Evolutionary conservation across 2,797 vertebrate species (phyloP).

Genomic region (Tinamus major): DNA sequence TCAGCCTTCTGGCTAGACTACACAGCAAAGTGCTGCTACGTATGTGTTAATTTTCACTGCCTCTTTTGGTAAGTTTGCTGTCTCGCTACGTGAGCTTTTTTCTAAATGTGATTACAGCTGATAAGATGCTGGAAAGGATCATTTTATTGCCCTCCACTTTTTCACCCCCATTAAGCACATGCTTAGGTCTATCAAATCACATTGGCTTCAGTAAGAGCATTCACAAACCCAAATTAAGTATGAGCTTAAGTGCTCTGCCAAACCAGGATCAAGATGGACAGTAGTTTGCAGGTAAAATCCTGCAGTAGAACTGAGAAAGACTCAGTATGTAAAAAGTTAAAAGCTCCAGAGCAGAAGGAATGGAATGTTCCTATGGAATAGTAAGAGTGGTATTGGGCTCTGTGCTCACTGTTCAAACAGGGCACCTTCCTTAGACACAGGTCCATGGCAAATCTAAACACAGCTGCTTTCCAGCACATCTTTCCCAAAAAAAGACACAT

Average conservation of each 20-base stretch:
- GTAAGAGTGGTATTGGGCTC: not conserved
- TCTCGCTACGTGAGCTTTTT: not conserved
- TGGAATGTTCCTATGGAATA: not conserved
- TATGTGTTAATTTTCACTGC: not conserved
- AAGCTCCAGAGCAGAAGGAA: not conserved
- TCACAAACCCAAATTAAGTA: not conserved
- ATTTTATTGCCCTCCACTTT: not conserved
- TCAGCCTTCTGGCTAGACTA: not conserved
- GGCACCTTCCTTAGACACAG: not conserved
- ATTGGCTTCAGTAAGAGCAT: not conserved
- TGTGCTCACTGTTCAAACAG: not conserved
- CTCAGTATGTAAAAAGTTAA: not conserved
- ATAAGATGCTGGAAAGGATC: not conserved
- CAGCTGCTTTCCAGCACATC: not conserved
- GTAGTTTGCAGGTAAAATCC: not conserved
- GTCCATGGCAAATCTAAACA: not conserved
- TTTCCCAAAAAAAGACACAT: not conserved
- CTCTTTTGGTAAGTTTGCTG: not conserved
- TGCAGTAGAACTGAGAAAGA: not conserved
- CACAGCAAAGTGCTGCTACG: accelerated
- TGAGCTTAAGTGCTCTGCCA: not conserved
- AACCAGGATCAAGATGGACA: not conserved
- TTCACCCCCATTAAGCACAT: not conserved
- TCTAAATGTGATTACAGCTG: not conserved
- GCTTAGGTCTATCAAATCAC: not conserved